These are phyloP conservation scores for Acrocyrtus sp. DNA, from an alignment of 2,888 invertebrate genomes.

Conservation along the genomic window DNA sequence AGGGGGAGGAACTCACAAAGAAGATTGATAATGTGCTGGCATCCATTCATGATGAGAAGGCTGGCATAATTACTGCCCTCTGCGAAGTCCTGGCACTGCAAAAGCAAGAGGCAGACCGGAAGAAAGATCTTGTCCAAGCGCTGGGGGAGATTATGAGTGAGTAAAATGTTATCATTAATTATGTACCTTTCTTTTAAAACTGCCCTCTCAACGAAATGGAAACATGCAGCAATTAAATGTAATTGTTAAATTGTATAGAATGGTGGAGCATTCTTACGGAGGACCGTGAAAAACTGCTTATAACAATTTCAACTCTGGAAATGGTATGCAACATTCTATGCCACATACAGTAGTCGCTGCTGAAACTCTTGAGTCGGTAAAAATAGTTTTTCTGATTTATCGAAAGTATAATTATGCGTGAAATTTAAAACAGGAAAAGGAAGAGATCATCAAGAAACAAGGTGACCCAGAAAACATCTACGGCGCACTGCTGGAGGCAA, in stretches of 20 bases:
- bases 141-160: conserved; percentile 32
- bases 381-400: no score
- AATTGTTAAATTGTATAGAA: conserved; percentile 15
- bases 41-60: conserved; percentile 18
- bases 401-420: no score
- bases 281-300: conserved; percentile 41
- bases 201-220: not conserved
- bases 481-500: not conserved
- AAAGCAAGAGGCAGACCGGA: conserved; percentile 24
- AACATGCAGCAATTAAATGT: not conserved
- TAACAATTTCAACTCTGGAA: conserved; percentile 43
- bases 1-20: conserved; percentile 5
- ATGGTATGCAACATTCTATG: conserved; percentile 25
- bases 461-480: conserved; percentile 21
- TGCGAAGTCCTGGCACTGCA: conserved; percentile 28
- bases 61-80: conserved; percentile 13
- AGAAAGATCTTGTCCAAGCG: conserved; percentile 22
- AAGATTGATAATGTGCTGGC: conserved; percentile 22
- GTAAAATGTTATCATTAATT: not conserved
- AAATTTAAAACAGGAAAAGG: conserved; percentile 26
- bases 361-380: no score
- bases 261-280: conserved; percentile 39
- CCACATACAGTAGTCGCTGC: no score
- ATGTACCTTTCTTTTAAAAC: not conserved
- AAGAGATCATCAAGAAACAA: conserved; percentile 10